Evolutionary conservation across 2,888 invertebrate species (phyloP).

Genomic region (Parthenolecanium corni): DNA sequence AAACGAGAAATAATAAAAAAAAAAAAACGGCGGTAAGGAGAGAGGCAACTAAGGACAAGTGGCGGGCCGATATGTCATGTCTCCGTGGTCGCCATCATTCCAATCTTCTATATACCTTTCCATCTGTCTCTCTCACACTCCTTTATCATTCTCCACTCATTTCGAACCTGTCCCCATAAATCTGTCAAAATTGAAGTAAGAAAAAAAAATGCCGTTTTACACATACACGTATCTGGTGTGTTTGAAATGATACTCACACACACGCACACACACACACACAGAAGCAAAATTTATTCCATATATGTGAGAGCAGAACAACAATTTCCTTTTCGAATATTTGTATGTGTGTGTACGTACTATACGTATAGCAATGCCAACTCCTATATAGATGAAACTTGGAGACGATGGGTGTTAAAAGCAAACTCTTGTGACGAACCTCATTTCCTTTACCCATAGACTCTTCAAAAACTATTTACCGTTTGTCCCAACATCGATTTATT

Average conservation of each 20-base stretch:
- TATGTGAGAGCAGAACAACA: slow-evolving; percentile 10
- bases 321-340: slow-evolving; percentile 16
- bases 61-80: slow-evolving; percentile 28
- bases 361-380: too few species aligned
- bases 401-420: slow-evolving; percentile 27
- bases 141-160: neutral
- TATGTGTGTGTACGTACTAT: slow-evolving; percentile 1
- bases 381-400: slow-evolving; percentile 1
- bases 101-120: slow-evolving; percentile 14
- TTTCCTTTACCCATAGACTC: slow-evolving; percentile 10
- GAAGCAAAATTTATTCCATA: neutral
- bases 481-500: slow-evolving; percentile 24
- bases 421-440: slow-evolving; percentile 25
- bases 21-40: neutral
- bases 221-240: neutral
- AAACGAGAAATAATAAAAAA: neutral
- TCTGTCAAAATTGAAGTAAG: slow-evolving; percentile 21
- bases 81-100: slow-evolving; percentile 26
- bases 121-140: neutral
- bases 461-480: slow-evolving; percentile 7
- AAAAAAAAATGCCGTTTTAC: too few species aligned
- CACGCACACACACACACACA: neutral
- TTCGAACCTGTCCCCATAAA: slow-evolving; percentile 25
- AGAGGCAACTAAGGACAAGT: slow-evolving; percentile 17
- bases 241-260: too few species aligned